Evolutionary conservation across 1,140 invertebrate genomes (phyloP).

Genomic region (Mycetomoellerius zeteki): DNA sequence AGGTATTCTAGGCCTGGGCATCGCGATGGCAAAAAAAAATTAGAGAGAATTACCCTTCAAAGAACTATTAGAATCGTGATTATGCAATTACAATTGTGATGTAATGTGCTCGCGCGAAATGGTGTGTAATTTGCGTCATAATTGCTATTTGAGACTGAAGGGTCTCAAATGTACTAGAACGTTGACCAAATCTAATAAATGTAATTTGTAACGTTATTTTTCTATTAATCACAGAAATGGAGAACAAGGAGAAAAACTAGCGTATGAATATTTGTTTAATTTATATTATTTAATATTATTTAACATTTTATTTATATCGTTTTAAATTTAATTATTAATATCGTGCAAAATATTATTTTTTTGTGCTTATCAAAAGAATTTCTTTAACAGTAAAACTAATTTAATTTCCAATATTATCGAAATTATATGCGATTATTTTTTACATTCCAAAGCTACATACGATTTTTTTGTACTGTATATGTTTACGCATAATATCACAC

Average conservation of each 20-base stretch:
- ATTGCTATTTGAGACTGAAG: slow-evolving; percentile 35
- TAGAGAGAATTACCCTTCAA: slow-evolving; percentile 21
- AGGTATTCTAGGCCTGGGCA: slow-evolving; percentile 92
- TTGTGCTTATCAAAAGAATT: background rate
- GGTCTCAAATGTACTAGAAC: slow-evolving; percentile 30
- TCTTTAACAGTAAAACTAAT: background rate
- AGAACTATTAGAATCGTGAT: slow-evolving; percentile 37
- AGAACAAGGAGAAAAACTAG: background rate
- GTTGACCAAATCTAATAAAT: slow-evolving; percentile 51
- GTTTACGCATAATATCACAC: background rate
- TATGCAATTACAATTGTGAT: slow-evolving; percentile 26
- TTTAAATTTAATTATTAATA: too few species aligned
- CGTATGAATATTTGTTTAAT: slow-evolving; percentile 12
- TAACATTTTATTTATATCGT: background rate
- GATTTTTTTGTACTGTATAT: slow-evolving; percentile 18
- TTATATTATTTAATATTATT: slow-evolving; percentile 20
- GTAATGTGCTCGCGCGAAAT: slow-evolving; percentile 43
- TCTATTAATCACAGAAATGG: slow-evolving; percentile 36
- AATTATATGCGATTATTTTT: slow-evolving; percentile 14
- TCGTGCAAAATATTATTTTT: background rate
- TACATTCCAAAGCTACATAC: slow-evolving; percentile 28
- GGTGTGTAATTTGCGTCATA: slow-evolving; percentile 35
- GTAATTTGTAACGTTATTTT: slow-evolving; percentile 31
- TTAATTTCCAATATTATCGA: slow-evolving; percentile 27
- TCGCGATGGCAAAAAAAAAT: slow-evolving; percentile 91